These are phyloP conservation scores for Colossoma macropomum DNA, from an alignment of 2,113 vertebrate genomes.

Conservation along the genomic window DNA sequence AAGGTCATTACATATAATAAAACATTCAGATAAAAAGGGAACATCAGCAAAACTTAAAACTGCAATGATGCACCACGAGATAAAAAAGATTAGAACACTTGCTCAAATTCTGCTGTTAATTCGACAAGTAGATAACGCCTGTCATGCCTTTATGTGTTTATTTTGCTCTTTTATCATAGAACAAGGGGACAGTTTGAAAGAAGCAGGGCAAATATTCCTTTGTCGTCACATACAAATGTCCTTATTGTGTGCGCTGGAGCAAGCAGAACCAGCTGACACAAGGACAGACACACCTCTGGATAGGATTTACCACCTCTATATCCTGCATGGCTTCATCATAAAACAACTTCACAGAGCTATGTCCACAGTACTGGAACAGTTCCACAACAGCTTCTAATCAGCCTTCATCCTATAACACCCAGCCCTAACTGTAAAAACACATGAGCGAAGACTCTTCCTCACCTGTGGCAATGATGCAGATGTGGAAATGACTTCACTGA, in stretches of 20 bases:
- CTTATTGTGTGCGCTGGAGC: neutral
- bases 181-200: neutral
- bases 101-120: neutral
- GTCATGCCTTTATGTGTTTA: neutral
- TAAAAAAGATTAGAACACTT: neutral
- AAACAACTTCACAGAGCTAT: neutral
- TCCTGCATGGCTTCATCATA: neutral
- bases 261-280: neutral
- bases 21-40: neutral
- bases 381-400: neutral
- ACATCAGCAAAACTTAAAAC: neutral
- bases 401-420: neutral
- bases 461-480: neutral
- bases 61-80: neutral
- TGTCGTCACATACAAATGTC: neutral
- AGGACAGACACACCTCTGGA: conserved; percentile 10
- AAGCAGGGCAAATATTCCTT: neutral
- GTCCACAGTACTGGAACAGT: neutral
- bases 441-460: neutral
- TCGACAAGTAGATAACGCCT: neutral
- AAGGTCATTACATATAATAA: neutral
- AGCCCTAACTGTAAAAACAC: neutral
- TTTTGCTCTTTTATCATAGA: neutral
- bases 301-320: conserved; percentile 1
- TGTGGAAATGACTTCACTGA: neutral